A percentile compares a stretch with the other conserved stretches of the same genome.
These are phyloP conservation scores for Vanessa atalanta DNA, from an alignment of 1,140 invertebrate species.

Conservation along the genomic window DNA sequence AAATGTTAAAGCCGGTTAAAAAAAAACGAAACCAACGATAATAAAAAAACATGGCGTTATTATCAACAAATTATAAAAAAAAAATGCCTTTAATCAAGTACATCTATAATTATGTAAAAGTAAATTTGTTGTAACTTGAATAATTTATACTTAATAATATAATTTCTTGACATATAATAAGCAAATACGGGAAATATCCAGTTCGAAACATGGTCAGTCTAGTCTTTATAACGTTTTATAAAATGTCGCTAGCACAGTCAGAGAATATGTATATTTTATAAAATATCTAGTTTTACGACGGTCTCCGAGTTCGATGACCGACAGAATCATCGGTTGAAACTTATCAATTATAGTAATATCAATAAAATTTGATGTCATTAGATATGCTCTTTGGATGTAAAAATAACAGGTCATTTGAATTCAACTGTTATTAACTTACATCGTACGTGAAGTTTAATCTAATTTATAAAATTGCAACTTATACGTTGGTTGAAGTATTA, in stretches of 20 bases:
- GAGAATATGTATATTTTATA: conserved; percentile 36
- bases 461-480: neutral
- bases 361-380: conserved; percentile 22
- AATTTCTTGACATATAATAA: neutral
- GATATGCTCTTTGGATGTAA: conserved; percentile 4
- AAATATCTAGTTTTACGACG: conserved; percentile 32
- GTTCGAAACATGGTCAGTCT: conserved; percentile 11
- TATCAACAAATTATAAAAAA: too few species aligned
- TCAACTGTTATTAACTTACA: neutral
- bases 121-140: neutral
- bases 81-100: too few species aligned
- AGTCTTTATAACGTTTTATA: conserved; percentile 28
- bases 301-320: conserved; percentile 14
- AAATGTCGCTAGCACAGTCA: conserved; percentile 22
- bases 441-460: neutral
- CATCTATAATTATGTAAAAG: neutral
- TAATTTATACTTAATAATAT: neutral
- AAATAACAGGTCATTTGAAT: conserved; percentile 14
- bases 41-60: too few species aligned
- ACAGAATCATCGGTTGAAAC: conserved; percentile 6
- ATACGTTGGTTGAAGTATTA: neutral
- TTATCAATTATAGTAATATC: conserved; percentile 29
- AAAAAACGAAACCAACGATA: too few species aligned
- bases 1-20: too few species aligned
- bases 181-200: neutral